These are phyloP conservation scores for Spodoptera littoralis DNA, from an alignment of 2,888 invertebrate species.

Conservation along the genomic window DNA sequence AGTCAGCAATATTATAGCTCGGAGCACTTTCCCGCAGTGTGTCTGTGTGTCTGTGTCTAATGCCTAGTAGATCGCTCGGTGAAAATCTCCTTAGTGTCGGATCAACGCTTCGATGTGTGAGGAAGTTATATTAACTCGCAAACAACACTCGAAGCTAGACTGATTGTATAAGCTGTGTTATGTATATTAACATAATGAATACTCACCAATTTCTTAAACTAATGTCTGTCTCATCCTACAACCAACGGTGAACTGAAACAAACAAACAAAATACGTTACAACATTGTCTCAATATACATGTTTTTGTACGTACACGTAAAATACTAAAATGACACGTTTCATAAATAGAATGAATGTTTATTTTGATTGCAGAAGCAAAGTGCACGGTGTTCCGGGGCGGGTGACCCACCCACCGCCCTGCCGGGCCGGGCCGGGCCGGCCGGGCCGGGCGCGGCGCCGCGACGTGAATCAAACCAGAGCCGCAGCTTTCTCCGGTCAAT, in stretches of 20 bases:
- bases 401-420: conserved; percentile 16
- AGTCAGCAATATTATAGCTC: conserved; percentile 11
- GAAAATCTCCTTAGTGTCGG: conserved; percentile 14
- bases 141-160: no score
- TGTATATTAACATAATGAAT: not conserved
- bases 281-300: not conserved
- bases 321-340: no score
- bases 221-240: conserved; percentile 66
- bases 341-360: no score
- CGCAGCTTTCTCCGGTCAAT: conserved; percentile 60
- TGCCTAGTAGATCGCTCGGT: conserved; percentile 16
- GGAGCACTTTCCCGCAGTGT: conserved; percentile 38
- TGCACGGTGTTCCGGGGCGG: conserved; percentile 32
- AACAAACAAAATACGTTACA: conserved; percentile 42
- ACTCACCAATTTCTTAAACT: conserved; percentile 68
- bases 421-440: no score
- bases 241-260: conserved; percentile 70
- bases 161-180: not conserved
- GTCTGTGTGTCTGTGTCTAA: conserved; percentile 28
- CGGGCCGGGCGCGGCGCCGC: conserved; percentile 23
- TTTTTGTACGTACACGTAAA: no score
- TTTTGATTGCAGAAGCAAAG: conserved; percentile 2
- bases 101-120: conserved; percentile 1
- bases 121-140: not conserved
- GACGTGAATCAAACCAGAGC: conserved; percentile 46